phyloP scores from a whole-genome alignment of 2,888 invertebrate genomes.

The Tipula unca region DNA sequence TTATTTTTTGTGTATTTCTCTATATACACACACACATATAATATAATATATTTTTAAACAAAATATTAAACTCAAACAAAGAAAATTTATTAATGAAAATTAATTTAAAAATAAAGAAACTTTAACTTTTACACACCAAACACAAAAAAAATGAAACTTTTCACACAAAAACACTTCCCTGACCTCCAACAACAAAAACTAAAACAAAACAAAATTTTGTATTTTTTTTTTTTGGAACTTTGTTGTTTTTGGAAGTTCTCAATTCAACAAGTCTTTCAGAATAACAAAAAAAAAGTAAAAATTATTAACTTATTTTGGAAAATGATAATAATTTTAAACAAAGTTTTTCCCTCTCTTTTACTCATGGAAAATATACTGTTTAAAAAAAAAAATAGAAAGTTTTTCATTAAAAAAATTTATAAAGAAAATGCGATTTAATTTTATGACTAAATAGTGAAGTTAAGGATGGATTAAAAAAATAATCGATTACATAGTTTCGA shows the following conservation, averaged over 20 bases:
- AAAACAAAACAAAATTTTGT: constrained; percentile 14
- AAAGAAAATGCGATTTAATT: not conserved
- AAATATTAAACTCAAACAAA: constrained; percentile 27
- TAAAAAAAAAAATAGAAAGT: not conserved
- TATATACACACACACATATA: not conserved
- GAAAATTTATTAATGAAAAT: constrained; percentile 23
- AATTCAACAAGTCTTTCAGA: constrained; percentile 2
- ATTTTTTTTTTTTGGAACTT: not conserved
- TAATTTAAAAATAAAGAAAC: not conserved
- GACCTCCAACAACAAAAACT: constrained; percentile 14
- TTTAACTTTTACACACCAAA: constrained; percentile 14
- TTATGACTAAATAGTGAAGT: not conserved
- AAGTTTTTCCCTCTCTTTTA: not conserved
- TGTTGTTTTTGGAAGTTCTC: constrained; percentile 14
- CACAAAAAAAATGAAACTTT: constrained; percentile 9
- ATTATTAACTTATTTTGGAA: constrained; percentile 4
- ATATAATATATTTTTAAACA: not conserved
- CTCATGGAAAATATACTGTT: not conserved
- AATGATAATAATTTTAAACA: constrained; percentile 14
- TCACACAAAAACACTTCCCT: constrained; percentile 14
- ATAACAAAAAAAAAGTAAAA: not conserved
- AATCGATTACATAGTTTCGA: not conserved
- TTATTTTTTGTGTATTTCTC: not conserved
- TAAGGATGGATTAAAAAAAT: not conserved
- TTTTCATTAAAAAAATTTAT: not conserved